phyloP scores from a whole-genome alignment of 2,888 invertebrate species.

The Salpingus planirostris region DNA sequence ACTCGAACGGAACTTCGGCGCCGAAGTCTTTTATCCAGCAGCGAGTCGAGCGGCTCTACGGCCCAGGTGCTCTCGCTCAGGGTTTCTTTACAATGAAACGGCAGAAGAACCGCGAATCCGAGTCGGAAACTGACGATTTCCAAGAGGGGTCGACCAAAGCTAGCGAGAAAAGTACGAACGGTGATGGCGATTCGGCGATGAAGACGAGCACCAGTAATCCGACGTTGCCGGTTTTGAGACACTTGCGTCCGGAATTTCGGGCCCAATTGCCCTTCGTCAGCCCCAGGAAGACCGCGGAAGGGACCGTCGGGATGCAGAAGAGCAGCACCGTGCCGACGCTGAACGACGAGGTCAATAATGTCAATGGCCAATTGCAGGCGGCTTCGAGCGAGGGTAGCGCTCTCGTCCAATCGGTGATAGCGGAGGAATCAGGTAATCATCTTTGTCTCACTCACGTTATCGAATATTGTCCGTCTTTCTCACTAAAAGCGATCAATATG shows the following conservation, averaged over 20 bases:
- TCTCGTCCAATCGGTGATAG: background rate
- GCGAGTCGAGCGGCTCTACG: constrained; percentile 79
- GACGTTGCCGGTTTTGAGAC: constrained; percentile 68
- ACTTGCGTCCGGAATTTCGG: constrained; percentile 76
- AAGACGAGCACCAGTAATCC: constrained; percentile 40
- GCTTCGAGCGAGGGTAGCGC: background rate
- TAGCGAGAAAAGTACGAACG: background rate
- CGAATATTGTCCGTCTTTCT: too few species aligned
- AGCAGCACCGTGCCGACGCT: constrained; percentile 36
- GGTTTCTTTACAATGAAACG: constrained; percentile 68
- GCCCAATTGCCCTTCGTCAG: constrained; percentile 69
- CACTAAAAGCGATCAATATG: too few species aligned
- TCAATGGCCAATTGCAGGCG: constrained; percentile 3
- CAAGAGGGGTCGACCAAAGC: background rate
- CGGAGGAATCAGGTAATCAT: constrained; percentile 1
- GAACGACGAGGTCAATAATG: constrained; percentile 24
- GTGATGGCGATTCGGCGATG: constrained; percentile 20
- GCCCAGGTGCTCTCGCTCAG: constrained; percentile 78
- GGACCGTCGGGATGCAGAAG: constrained; percentile 28
- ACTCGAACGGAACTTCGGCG: constrained; percentile 38
- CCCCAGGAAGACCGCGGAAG: constrained; percentile 43
- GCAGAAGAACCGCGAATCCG: constrained; percentile 40
- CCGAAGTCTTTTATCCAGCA: constrained; percentile 79
- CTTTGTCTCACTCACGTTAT: too few species aligned
- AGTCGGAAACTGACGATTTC: constrained; percentile 17